These are phyloP conservation scores for Sebastiscus tertius DNA, from an alignment of 2,797 vertebrate species.

Conservation along the genomic window DNA sequence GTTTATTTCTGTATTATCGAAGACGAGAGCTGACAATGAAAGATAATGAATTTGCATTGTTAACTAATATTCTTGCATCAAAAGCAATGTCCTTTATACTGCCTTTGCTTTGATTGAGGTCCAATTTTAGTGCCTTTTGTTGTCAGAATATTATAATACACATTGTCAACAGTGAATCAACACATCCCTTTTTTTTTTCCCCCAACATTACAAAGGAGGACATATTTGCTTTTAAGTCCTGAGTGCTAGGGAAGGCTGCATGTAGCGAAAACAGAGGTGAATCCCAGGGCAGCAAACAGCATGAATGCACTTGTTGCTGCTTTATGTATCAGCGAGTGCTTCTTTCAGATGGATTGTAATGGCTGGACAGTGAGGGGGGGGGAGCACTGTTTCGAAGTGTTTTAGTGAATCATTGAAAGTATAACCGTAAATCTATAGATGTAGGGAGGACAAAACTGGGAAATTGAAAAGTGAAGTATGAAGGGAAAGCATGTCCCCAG, in stretches of 20 bases:
- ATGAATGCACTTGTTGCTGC: not conserved
- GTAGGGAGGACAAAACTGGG: not conserved
- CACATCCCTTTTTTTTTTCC: not conserved
- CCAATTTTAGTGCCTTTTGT: not conserved
- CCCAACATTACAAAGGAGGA: not conserved
- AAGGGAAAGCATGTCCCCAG: not conserved
- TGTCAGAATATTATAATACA: not conserved
- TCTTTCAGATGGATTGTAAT: not conserved
- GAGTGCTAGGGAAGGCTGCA: not conserved
- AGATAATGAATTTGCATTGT: not conserved
- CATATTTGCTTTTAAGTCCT: not conserved
- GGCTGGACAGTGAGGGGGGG: not conserved
- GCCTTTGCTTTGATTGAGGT: not conserved
- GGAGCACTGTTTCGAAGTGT: not conserved
- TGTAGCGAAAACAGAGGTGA: not conserved
- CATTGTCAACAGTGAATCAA: not conserved
- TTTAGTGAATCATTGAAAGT: not conserved
- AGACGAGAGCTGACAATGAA: not conserved
- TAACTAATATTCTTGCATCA: not conserved
- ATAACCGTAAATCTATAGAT: not conserved
- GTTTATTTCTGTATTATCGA: not conserved
- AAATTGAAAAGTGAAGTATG: not conserved
- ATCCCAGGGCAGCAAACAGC: not conserved
- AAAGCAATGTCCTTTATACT: not conserved
- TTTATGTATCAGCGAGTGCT: not conserved